Conservation (phyloP, 2,797 vertebrate genomes). For the Cercopithecus neglectus region DNA sequence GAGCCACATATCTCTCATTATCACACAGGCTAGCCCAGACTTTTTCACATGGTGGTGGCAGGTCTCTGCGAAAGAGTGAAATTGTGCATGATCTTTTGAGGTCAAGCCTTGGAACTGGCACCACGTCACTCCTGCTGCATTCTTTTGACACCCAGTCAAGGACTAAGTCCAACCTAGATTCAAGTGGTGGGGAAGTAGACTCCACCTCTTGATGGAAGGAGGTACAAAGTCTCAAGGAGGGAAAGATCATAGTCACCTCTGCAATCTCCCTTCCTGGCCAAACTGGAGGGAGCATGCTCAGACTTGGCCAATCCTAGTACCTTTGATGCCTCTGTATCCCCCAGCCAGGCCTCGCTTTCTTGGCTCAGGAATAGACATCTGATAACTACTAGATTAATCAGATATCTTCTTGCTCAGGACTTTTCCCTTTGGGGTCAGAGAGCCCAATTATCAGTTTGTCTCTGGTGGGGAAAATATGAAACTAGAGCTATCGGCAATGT, state of each 20-base stretch:
- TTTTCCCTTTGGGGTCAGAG: neutral
- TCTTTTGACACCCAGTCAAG: neutral
- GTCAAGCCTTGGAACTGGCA: neutral
- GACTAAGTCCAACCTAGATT: neutral
- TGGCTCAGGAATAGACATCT: neutral
- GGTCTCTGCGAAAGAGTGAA: neutral
- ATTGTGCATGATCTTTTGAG: neutral
- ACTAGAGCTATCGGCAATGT: neutral
- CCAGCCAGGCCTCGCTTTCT: neutral
- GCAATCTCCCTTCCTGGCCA: neutral
- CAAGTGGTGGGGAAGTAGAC: neutral
- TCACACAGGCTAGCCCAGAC: neutral
- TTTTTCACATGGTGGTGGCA: neutral
- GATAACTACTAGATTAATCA: neutral
- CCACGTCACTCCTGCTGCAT: neutral
- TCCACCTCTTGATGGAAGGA: neutral
- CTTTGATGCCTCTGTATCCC: neutral
- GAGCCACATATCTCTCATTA: neutral
- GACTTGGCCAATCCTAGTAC: neutral
- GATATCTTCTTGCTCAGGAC: neutral
- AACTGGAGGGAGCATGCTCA: neutral
- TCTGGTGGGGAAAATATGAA: conserved; percentile 3
- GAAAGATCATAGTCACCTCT: neutral
- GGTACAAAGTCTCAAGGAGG: neutral
- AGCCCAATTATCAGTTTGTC: neutral